Conservation (phyloP, 2,797 vertebrate genomes). For the Protonibea diacanthus region DNA sequence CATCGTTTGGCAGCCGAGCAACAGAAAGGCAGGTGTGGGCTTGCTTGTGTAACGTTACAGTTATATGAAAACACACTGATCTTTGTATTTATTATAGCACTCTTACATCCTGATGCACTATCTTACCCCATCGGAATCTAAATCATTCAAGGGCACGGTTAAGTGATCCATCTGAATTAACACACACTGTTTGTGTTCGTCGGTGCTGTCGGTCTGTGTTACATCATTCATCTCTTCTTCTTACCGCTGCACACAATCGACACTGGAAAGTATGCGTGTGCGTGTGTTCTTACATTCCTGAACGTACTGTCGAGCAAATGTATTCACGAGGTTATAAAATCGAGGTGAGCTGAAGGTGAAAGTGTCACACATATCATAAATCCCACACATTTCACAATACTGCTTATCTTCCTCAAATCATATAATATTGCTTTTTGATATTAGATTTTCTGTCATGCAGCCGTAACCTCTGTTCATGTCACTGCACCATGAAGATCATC, state of each 20-base stretch:
- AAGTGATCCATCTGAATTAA: constrained; percentile 17
- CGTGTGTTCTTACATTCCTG: constrained; percentile 40
- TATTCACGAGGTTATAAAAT: not conserved
- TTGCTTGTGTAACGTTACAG: not conserved
- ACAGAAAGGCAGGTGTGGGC: constrained; percentile 23
- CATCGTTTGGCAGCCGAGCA: not conserved
- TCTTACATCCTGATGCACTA: constrained; percentile 7
- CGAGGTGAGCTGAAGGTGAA: constrained; percentile 22
- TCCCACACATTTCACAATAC: not conserved
- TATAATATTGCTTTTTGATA: not conserved
- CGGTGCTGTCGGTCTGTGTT: constrained; percentile 8
- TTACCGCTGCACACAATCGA: constrained; percentile 23
- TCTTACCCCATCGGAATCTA: constrained; percentile 34
- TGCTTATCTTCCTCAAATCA: fast-evolving
- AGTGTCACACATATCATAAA: not conserved
- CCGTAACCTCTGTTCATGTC: not conserved
- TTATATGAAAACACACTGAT: not conserved
- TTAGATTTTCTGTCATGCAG: not conserved
- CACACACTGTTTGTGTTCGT: constrained; percentile 6
- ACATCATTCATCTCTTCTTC: constrained; percentile 14
- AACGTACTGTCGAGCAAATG: not conserved
- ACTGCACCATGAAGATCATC: not conserved
- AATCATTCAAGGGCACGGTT: constrained; percentile 11
- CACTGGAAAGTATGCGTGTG: constrained; percentile 2
- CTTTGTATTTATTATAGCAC: constrained; percentile 11